A percentile compares a stretch with the other conserved stretches of the same genome.
Conservation (phyloP, 2,113 vertebrate species). For the Noturus placidus region DNA sequence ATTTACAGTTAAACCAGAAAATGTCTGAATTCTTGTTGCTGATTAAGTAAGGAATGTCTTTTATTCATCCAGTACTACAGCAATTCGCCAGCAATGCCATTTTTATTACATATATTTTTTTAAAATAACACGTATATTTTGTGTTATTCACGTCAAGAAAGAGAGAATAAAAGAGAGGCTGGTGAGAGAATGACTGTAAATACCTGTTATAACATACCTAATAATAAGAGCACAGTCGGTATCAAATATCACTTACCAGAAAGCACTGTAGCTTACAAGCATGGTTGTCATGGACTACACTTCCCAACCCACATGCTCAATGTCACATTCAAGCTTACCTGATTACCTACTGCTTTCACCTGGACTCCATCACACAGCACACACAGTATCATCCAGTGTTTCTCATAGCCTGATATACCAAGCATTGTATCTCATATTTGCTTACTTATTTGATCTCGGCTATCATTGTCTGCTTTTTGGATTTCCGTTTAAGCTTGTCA, state of each 20-base stretch:
- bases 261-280: background rate
- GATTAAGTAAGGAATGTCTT: background rate
- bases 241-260: background rate
- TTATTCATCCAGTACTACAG: background rate
- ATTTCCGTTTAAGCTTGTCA: background rate
- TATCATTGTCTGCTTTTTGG: background rate
- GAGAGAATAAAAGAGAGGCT: background rate
- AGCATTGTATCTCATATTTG: background rate
- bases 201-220: background rate
- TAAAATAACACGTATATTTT: background rate
- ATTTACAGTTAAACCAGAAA: background rate
- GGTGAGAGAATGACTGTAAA: background rate
- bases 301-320: background rate
- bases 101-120: too few species aligned
- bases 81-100: background rate
- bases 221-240: background rate
- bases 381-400: background rate
- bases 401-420: background rate
- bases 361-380: background rate
- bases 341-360: background rate
- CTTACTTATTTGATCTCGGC: background rate
- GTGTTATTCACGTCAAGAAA: background rate
- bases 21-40: background rate
- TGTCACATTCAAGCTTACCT: background rate
- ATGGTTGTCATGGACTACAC: background rate